Evolutionary conservation across 2,113 vertebrate species (phyloP).

Genomic region (Halichoerus grypus): DNA sequence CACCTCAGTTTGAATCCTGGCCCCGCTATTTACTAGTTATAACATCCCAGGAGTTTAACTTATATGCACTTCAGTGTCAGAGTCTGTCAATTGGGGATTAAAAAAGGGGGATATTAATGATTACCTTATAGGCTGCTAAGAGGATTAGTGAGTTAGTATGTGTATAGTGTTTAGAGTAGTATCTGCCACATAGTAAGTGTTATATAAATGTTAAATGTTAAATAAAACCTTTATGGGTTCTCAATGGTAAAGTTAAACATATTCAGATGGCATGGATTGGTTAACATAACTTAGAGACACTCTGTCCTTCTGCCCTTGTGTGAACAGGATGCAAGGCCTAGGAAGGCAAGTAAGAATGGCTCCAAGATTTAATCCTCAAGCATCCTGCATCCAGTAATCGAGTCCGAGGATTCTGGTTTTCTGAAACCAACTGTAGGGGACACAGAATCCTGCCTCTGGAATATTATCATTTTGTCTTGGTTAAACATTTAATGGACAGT

Average conservation of each 20-base stretch:
- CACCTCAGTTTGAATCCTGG: neutral
- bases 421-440: neutral
- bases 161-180: neutral
- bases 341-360: neutral
- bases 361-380: neutral
- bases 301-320: neutral
- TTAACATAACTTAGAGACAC: neutral
- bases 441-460: neutral
- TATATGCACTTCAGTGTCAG: neutral
- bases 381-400: neutral
- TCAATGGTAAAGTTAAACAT: neutral
- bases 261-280: neutral
- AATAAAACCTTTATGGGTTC: neutral
- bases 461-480: neutral
- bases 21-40: neutral
- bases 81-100: neutral
- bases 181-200: neutral
- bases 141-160: neutral
- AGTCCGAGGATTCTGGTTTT: neutral
- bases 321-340: neutral
- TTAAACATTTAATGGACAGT: neutral
- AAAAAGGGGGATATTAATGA: neutral
- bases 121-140: neutral
- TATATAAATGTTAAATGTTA: neutral
- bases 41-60: neutral